Conservation (phyloP, 1,140 invertebrate genomes). For the Spodoptera frugiperda region DNA sequence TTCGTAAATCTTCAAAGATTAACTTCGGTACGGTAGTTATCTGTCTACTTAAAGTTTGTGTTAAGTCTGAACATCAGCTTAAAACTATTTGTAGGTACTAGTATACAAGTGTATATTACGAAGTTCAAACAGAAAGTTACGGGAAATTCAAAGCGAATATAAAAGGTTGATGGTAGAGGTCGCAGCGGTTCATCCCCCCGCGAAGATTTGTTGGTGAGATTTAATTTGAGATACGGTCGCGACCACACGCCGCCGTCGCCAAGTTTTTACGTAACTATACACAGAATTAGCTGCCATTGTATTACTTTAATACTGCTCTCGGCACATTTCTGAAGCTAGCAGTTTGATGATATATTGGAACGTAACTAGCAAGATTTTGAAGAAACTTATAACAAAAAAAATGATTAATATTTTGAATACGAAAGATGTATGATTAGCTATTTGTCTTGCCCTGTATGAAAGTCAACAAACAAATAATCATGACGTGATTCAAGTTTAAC, state of each 20-base stretch:
- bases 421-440: neutral
- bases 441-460: neutral
- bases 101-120: neutral
- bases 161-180: constrained; percentile 65
- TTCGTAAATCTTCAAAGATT: too few relatives aligned
- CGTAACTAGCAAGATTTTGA: neutral
- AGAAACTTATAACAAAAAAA: neutral
- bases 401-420: neutral
- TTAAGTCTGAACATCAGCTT: neutral
- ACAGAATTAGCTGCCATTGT: constrained; percentile 64
- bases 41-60: too few relatives aligned
- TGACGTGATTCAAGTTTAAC: neutral
- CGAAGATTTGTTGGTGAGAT: constrained; percentile 81
- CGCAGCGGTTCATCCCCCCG: constrained; percentile 67
- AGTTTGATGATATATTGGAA: constrained; percentile 12
- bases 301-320: constrained; percentile 46
- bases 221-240: constrained; percentile 82
- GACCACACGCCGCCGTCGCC: constrained; percentile 68
- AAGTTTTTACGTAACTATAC: constrained; percentile 62
- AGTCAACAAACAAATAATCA: too few relatives aligned
- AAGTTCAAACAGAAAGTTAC: constrained; percentile 30
- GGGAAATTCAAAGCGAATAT: constrained; percentile 35
- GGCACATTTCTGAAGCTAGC: constrained; percentile 7
- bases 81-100: neutral
- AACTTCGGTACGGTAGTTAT: too few relatives aligned